Evolutionary conservation across 1,140 invertebrate genomes (phyloP).

Genomic region (Drosophila erecta): DNA sequence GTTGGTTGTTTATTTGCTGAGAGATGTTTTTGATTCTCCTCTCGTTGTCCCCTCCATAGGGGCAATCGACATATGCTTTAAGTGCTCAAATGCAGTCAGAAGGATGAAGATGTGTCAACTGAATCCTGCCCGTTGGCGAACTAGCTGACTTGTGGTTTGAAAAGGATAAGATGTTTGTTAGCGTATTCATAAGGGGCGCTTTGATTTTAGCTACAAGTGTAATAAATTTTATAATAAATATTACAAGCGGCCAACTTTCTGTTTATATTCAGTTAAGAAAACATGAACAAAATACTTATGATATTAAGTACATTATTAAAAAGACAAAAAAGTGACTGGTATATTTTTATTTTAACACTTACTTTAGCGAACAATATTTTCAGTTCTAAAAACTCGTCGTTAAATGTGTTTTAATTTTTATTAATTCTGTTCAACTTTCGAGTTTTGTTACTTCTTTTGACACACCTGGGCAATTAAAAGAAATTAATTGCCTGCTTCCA

Average conservation of each 20-base stretch:
- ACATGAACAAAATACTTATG: no score
- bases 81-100: conserved; percentile 31
- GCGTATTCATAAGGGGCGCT: background rate
- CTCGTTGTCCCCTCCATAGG: conserved; percentile 2
- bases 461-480: conserved; percentile 14
- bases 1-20: conserved; percentile 16
- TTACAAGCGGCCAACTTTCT: no score
- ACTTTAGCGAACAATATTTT: no score
- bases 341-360: background rate
- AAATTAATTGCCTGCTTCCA: conserved; percentile 39
- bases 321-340: no score
- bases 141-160: background rate
- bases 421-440: background rate
- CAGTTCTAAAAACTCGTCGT: no score
- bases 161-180: background rate
- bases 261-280: no score
- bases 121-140: conserved; percentile 25
- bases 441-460: background rate
- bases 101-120: conserved; percentile 10
- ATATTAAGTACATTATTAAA: no score
- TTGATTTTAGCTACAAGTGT: background rate
- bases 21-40: background rate
- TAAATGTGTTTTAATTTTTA: no score
- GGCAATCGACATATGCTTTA: conserved; percentile 34
- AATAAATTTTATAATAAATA: background rate